Conservation (phyloP, 1,140 invertebrate species). For the Andrena cerasifolii region DNA sequence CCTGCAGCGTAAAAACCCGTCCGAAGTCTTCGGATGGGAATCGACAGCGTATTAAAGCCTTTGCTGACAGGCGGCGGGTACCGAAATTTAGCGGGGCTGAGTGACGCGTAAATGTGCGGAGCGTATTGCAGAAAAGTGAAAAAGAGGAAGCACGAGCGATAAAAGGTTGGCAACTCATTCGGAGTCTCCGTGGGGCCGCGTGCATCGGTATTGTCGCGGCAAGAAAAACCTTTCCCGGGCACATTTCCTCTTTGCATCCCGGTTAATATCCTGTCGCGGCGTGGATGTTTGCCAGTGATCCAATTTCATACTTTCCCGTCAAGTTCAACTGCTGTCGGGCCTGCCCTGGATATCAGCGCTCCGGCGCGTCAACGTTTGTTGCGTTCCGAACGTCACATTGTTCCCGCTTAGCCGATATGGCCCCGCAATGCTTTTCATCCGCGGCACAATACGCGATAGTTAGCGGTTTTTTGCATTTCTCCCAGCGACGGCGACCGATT, state of each 20-base stretch:
- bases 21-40: conserved; percentile 12
- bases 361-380: conserved; percentile 17
- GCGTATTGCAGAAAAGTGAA: neutral
- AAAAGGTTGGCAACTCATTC: conserved; percentile 46
- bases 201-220: conserved; percentile 43
- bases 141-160: neutral
- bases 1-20: neutral
- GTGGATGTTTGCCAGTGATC: conserved; percentile 41
- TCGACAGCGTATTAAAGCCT: conserved; percentile 24
- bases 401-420: neutral
- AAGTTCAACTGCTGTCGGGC: conserved; percentile 23
- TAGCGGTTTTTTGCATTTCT: neutral
- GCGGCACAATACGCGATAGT: neutral
- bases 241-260: conserved; percentile 42
- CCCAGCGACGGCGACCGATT: neutral
- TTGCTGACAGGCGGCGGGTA: neutral
- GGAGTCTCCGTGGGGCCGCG: neutral
- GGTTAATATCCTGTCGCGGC: conserved; percentile 47
- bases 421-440: neutral
- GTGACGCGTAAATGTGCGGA: conserved; percentile 19
- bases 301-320: conserved; percentile 51
- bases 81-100: conserved; percentile 18
- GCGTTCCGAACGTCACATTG: neutral
- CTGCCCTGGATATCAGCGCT: conserved; percentile 21
- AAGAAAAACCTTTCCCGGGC: conserved; percentile 44